Evolutionary conservation across 2,888 invertebrate species (phyloP).

Genomic region (Steinernema carpocapsae): DNA sequence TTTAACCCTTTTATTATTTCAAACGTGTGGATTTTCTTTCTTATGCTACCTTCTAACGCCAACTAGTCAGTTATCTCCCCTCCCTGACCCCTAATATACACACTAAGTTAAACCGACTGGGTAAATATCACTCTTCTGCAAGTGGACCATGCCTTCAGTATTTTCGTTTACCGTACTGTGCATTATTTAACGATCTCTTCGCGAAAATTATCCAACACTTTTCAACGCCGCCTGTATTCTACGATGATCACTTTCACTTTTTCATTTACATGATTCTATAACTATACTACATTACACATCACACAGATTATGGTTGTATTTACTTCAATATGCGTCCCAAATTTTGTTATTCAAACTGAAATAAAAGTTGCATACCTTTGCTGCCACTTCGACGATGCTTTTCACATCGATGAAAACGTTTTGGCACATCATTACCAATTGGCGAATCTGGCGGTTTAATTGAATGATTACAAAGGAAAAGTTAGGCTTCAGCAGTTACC

Average conservation of each 20-base stretch:
- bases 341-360: too few species aligned
- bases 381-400: too few species aligned
- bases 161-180: neutral
- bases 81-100: slow-evolving; percentile 2
- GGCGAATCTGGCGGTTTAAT: too few species aligned
- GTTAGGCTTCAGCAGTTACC: too few species aligned
- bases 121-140: slow-evolving; percentile 9
- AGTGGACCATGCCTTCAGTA: neutral
- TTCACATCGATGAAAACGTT: too few species aligned
- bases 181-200: slow-evolving; percentile 32
- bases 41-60: slow-evolving; percentile 28
- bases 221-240: neutral
- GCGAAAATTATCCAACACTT: neutral
- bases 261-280: neutral
- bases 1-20: slow-evolving; percentile 4
- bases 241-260: neutral
- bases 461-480: too few species aligned
- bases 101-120: slow-evolving; percentile 2
- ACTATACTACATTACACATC: neutral
- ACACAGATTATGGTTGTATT: neutral
- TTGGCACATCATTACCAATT: too few species aligned
- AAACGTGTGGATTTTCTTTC: slow-evolving; percentile 12
- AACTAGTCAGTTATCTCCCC: slow-evolving; percentile 21
- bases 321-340: too few species aligned
- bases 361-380: too few species aligned